These are phyloP conservation scores for Pyrgilauda ruficollis DNA, from an alignment of 2,113 vertebrate species.

Conservation along the genomic window DNA sequence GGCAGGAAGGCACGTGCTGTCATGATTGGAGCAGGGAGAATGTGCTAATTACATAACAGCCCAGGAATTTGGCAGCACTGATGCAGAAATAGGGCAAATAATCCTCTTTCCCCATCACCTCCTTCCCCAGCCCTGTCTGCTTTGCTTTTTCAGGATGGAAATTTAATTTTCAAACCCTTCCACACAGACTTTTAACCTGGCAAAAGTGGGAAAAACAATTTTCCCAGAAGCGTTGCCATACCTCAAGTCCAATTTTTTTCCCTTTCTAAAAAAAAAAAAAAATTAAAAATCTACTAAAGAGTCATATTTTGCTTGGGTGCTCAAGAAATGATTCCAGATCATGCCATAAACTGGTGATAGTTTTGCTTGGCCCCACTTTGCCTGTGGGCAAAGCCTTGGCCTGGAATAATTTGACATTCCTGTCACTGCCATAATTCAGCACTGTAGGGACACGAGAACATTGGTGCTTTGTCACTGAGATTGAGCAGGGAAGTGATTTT, in stretches of 20 bases:
- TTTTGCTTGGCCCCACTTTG: not conserved
- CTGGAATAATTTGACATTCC: not conserved
- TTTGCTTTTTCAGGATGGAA: not conserved
- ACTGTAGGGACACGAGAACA: not conserved
- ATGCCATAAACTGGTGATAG: not conserved
- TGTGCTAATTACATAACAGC: constrained; percentile 31
- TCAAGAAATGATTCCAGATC: not conserved
- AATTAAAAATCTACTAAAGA: not conserved
- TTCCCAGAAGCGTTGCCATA: not conserved
- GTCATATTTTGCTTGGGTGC: not conserved
- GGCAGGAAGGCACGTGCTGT: constrained; percentile 39
- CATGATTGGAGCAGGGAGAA: not conserved
- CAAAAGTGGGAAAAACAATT: not conserved
- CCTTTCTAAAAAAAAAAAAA: too few relatives aligned
- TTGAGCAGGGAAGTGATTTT: not conserved
- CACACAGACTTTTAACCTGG: not conserved
- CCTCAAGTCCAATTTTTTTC: not conserved
- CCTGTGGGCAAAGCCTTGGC: not conserved
- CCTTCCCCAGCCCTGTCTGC: not conserved
- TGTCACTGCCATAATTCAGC: not conserved
- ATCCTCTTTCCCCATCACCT: not conserved
- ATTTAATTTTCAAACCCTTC: not conserved
- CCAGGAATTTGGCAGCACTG: constrained; percentile 34
- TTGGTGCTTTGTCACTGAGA: not conserved
- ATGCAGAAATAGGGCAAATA: constrained; percentile 47